phyloP scores from a whole-genome alignment of 2,888 invertebrate species.

The Tribolium freemani region DNA sequence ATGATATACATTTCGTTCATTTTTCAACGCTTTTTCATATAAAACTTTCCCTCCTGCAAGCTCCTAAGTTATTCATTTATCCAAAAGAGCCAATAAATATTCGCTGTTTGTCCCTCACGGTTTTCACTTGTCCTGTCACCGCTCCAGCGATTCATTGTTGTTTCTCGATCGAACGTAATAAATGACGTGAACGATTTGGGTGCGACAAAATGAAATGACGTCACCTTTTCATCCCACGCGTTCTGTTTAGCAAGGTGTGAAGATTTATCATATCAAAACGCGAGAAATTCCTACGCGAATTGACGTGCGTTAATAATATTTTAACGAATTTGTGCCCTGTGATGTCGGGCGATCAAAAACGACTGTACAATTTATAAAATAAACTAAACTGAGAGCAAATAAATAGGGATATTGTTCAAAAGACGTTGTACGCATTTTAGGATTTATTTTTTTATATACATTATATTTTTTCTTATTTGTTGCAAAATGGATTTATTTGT shows the following conservation, averaged over 20 bases:
- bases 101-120: slow-evolving; percentile 4
- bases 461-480: no score
- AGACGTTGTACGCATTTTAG: no score
- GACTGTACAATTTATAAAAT: no score
- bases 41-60: neutral
- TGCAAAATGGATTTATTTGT: no score
- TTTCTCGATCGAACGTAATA: slow-evolving; percentile 28
- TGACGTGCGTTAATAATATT: slow-evolving; percentile 21
- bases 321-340: slow-evolving; percentile 14
- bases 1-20: neutral
- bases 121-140: slow-evolving; percentile 8
- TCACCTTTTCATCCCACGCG: slow-evolving; percentile 14
- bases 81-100: slow-evolving; percentile 12
- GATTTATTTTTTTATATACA: no score
- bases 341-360: no score
- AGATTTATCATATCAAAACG: slow-evolving; percentile 26
- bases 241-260: slow-evolving; percentile 21
- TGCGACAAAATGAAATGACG: slow-evolving; percentile 26
- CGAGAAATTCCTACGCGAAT: slow-evolving; percentile 21
- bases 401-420: no score
- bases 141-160: slow-evolving; percentile 13
- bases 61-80: neutral
- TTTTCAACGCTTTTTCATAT: neutral
- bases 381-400: no score
- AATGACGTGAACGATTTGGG: slow-evolving; percentile 19